Percentiles rank a stretch among this genome's conserved stretches.
Evolutionary conservation across 2,113 vertebrate species (phyloP).

Genomic region (Dasyurus viverrinus): DNA sequence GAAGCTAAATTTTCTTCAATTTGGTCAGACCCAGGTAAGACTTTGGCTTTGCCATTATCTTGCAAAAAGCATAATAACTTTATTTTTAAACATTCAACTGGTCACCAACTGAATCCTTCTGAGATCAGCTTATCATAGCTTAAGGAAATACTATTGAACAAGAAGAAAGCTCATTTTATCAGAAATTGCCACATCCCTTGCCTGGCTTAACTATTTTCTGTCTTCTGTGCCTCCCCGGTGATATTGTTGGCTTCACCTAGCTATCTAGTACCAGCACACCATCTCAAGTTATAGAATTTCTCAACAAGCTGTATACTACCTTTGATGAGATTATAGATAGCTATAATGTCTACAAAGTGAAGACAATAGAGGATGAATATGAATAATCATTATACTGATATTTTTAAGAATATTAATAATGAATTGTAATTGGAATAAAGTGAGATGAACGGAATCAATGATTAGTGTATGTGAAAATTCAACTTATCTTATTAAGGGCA

Average conservation of each 20-base stretch:
- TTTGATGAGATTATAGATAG: conserved; percentile 92
- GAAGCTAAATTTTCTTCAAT: not conserved
- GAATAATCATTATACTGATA: conserved; percentile 63
- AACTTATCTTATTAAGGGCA: conserved; percentile 17
- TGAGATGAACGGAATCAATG: conserved; percentile 14
- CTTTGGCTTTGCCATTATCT: conserved; percentile 33
- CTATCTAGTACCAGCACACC: conserved; percentile 90
- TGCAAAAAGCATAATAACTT: conserved; percentile 28
- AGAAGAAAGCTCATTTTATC: conserved; percentile 40
- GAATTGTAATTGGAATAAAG: conserved; percentile 20
- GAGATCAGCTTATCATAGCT: conserved; percentile 49
- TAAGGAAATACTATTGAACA: conserved; percentile 48
- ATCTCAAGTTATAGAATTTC: conserved; percentile 88
- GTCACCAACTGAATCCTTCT: not conserved
- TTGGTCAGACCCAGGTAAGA: not conserved
- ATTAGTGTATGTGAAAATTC: conserved; percentile 18
- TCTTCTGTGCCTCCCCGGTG: conserved; percentile 81
- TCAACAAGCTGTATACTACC: conserved; percentile 90
- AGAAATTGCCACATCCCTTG: conserved; percentile 50
- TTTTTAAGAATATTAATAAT: not conserved
- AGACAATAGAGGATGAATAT: conserved; percentile 90
- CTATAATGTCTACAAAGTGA: conserved; percentile 91
- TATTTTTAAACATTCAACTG: conserved; percentile 48
- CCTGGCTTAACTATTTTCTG: conserved; percentile 47
- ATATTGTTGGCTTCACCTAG: conserved; percentile 91